phyloP scores from a whole-genome alignment of 2,888 invertebrate species.

The Caenorhabditis panamensis region DNA sequence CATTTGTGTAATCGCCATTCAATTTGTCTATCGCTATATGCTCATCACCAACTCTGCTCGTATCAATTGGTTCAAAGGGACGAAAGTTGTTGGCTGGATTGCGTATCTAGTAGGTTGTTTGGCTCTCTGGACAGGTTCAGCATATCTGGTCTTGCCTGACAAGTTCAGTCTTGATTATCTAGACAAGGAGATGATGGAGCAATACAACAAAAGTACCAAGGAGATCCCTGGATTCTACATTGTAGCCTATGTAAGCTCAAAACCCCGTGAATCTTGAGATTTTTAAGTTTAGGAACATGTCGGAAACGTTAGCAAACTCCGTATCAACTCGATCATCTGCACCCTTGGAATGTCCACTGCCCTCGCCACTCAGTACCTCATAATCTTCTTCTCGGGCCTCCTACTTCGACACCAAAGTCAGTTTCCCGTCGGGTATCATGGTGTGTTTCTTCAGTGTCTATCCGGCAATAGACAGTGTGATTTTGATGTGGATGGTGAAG shows the following conservation, averaged over 20 bases:
- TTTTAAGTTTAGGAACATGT: too few species aligned
- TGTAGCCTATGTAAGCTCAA: background rate
- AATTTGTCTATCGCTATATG: background rate
- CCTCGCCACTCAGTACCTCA: background rate
- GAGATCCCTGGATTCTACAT: background rate
- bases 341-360: background rate
- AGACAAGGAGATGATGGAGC: background rate
- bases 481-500: conserved; percentile 1
- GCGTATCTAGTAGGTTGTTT: background rate
- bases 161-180: background rate
- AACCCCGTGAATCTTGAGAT: background rate
- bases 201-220: background rate
- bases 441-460: conserved; percentile 13
- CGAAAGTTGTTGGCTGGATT: background rate
- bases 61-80: background rate
- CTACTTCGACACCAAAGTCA: background rate
- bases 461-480: conserved; percentile 15
- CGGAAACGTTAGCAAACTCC: background rate
- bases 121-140: background rate
- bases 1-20: conserved; percentile 1
- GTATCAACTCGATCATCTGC: background rate
- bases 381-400: background rate
- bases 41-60: background rate
- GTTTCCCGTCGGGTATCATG: background rate
- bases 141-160: background rate